These are phyloP conservation scores for Nyctereutes procyonoides DNA, from an alignment of 2,113 vertebrate species.

Conservation along the genomic window DNA sequence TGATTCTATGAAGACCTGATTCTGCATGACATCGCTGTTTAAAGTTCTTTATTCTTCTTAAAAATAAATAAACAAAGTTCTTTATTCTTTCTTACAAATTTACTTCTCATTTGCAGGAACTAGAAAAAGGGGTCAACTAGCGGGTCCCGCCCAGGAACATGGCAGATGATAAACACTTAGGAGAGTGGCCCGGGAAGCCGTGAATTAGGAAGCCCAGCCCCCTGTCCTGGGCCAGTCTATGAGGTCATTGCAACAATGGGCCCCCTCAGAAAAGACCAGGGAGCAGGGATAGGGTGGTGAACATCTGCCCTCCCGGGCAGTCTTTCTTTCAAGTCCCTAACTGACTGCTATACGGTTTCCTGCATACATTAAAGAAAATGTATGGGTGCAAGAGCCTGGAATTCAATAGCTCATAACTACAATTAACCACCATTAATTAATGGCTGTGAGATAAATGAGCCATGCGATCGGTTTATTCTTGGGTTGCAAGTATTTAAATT, in stretches of 20 bases:
- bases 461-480: constrained; percentile 87
- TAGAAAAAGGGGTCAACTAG: background rate
- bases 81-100: background rate
- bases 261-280: background rate
- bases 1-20: background rate
- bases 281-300: background rate
- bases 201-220: background rate
- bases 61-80: background rate
- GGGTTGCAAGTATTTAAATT: constrained; percentile 90
- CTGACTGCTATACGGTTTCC: constrained; percentile 78
- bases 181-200: background rate
- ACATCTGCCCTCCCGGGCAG: background rate
- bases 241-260: background rate
- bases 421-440: constrained; percentile 92
- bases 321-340: constrained; percentile 75
- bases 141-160: background rate
- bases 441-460: constrained; percentile 89
- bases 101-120: background rate
- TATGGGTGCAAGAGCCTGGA: constrained; percentile 86
- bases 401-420: constrained; percentile 90
- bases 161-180: background rate
- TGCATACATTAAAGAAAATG: constrained; percentile 89
- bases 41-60: background rate
- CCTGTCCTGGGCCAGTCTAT: background rate
- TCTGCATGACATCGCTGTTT: background rate